Base-by-base conservation (phyloP, 2,888 invertebrate genomes). In the Bimastos eiseni region DNA sequence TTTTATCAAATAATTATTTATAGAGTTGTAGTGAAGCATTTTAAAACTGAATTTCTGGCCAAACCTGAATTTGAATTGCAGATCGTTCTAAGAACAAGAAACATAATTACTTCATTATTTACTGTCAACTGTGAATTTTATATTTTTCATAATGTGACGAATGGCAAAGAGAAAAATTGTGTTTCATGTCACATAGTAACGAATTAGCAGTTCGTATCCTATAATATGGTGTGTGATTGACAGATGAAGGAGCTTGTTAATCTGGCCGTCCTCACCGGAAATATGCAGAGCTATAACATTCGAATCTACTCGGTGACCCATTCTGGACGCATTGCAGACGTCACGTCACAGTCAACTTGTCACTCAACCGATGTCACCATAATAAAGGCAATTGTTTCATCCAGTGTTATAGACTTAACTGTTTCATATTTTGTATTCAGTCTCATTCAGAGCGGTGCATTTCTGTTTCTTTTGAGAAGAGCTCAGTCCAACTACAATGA, bases 241-340 rank as follows among this genome's bases (percentile, higher is more conserved):
- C 96, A 98, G 98, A 98, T 98, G 95, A 98, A 97, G 97, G 98
- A 98, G 95, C 97, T 99, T 70, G 96, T 99, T 95, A 99, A 99
- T 96, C 98, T 98, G 3, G 99, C 98, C 0, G 97, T 98, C 92
- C 96, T 99, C 94, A 98, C 98, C 15, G 98, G 98, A 0, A 97
- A 97, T 90, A 98, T 98, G 95, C 98, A 98, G 92, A 98, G 98
- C 4, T 98, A 98, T 94, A 97, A 98, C 36, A 97, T 99, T 97
- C 98, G 98, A 95, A 97, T 99, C 93, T 97, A 98, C 95, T 98
- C 98, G 93, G 98, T 99, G 89, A 98, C 98, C 86, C 98, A 98
- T 95, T 97, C 98, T 0, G 98, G 98, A 36, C 97, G 97, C 95
- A 97, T 98, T 17, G 98, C 98, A 91, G 98, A 99, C 95, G 98